These are phyloP conservation scores for Colletes collaris DNA, from an alignment of 2,888 invertebrate genomes.

Conservation along the genomic window DNA sequence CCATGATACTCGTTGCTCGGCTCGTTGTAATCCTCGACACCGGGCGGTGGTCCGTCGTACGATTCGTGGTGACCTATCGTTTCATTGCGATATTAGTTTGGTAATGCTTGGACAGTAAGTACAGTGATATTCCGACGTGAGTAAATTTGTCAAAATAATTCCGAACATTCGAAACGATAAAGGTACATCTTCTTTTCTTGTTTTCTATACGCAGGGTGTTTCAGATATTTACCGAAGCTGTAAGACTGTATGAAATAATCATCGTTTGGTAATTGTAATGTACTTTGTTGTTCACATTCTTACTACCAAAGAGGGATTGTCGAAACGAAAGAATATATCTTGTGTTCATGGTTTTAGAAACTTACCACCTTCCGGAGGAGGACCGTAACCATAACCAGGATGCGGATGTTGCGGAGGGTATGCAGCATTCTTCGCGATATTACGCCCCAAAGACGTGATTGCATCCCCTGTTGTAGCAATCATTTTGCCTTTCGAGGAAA, in stretches of 20 bases:
- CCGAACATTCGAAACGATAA: background rate
- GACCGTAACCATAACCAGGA: slow-evolving; percentile 68
- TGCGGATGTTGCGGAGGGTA: slow-evolving; percentile 79
- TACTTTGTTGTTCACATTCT: too few species aligned
- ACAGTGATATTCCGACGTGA: background rate
- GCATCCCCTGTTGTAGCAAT: slow-evolving; percentile 91
- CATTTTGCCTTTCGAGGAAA: slow-evolving; percentile 87
- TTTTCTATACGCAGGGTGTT: too few species aligned
- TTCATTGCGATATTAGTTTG: slow-evolving; percentile 25
- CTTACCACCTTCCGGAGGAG: slow-evolving; percentile 56
- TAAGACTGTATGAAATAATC: too few species aligned
- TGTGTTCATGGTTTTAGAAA: background rate
- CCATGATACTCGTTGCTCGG: slow-evolving; percentile 55
- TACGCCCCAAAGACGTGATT: slow-evolving; percentile 91
- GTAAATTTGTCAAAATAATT: too few species aligned
- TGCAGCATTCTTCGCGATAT: slow-evolving; percentile 90
- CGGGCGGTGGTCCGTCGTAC: slow-evolving; percentile 75
- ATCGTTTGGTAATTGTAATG: too few species aligned
- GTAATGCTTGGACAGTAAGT: background rate
- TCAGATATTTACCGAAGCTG: too few species aligned
- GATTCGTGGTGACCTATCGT: slow-evolving; percentile 62
- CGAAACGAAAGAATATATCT: background rate
- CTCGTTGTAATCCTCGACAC: slow-evolving; percentile 67
- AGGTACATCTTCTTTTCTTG: too few species aligned
- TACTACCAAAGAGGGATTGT: too few species aligned